Conservation (phyloP, 2,113 vertebrate genomes). For the Brachypodius melanocephalos region DNA sequence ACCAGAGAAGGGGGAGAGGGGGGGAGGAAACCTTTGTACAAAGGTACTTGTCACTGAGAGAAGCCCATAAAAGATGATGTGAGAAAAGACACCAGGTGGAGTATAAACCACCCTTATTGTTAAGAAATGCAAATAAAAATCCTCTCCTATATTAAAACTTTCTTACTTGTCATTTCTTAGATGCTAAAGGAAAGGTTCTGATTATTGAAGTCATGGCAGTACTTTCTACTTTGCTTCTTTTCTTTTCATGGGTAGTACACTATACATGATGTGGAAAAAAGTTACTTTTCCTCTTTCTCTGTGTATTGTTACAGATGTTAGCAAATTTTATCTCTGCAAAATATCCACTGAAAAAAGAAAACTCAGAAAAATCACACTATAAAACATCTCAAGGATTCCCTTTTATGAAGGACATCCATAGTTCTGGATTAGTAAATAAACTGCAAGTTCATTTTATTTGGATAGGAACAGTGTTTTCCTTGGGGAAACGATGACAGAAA, state of each 20-base stretch:
- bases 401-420: neutral
- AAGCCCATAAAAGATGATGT: slow-evolving; percentile 71
- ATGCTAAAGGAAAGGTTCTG: slow-evolving; percentile 18
- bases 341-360: slow-evolving; percentile 20
- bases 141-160: slow-evolving; percentile 50
- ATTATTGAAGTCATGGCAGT: slow-evolving; percentile 10
- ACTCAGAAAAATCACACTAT: neutral
- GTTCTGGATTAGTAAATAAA: neutral
- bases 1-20: slow-evolving; percentile 23
- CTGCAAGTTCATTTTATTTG: neutral
- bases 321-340: slow-evolving; percentile 35
- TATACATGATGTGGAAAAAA: neutral
- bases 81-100: slow-evolving; percentile 76
- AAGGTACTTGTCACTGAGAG: slow-evolving; percentile 77
- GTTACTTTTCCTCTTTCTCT: slow-evolving; percentile 37
- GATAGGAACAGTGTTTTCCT: neutral
- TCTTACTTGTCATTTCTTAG: slow-evolving; percentile 57
- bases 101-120: slow-evolving; percentile 64
- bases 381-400: neutral
- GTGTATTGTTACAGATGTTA: neutral
- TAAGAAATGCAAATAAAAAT: slow-evolving; percentile 68
- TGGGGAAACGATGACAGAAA: neutral
- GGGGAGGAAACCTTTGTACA: slow-evolving; percentile 62
- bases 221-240: neutral
- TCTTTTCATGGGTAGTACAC: neutral